Conservation (phyloP, 2,113 vertebrate genomes). For the Oenanthe melanoleuca region DNA sequence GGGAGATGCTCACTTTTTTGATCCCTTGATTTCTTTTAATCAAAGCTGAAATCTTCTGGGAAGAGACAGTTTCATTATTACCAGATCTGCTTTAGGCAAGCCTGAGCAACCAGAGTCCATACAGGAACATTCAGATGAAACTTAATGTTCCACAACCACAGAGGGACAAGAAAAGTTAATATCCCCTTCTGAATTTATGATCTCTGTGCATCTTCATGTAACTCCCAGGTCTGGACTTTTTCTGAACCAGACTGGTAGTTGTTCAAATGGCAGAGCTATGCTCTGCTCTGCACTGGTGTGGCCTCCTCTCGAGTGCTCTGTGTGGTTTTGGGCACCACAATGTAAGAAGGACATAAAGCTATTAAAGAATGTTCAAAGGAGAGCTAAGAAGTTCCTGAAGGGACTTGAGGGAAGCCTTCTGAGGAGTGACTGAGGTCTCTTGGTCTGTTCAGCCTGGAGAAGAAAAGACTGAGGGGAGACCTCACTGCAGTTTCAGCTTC, state of each 20-base stretch:
- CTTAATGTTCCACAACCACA: background rate
- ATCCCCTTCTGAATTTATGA: background rate
- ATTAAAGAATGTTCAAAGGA: background rate
- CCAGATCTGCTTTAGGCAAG: background rate
- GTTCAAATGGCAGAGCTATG: background rate
- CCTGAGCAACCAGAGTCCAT: background rate
- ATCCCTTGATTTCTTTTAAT: background rate
- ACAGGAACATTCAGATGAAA: background rate
- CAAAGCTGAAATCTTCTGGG: background rate
- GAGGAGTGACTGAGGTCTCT: background rate
- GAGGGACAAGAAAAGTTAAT: background rate
- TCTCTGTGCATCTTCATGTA: background rate
- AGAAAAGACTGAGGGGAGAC: background rate
- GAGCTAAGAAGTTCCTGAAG: background rate
- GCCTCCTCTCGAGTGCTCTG: fast-evolving
- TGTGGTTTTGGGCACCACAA: background rate
- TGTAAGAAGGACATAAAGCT: background rate
- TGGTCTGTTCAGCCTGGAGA: background rate
- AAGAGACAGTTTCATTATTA: background rate
- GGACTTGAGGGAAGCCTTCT: background rate
- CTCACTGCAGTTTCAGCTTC: background rate
- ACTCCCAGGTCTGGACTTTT: background rate
- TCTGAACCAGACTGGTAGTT: background rate
- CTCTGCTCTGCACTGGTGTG: background rate
- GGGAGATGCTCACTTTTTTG: background rate